Evolutionary conservation across 1,140 invertebrate genomes (phyloP), one percentile per base, ranked within the genome.

Genomic region (Gonatopus flavifemur): DNA sequence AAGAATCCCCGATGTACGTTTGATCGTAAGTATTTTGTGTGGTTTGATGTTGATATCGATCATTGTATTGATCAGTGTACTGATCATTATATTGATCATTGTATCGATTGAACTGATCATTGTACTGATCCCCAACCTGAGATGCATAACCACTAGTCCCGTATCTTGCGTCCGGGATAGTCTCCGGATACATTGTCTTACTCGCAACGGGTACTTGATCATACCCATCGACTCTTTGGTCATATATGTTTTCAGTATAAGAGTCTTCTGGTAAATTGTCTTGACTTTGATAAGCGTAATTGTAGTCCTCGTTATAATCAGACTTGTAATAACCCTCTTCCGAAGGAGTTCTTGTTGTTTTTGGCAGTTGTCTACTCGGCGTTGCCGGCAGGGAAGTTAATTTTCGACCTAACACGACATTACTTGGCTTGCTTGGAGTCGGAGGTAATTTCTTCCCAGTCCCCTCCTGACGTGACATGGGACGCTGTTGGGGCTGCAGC

Each of bases 261-360:
- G 66, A 62, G 53, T 79, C 77, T 47, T 78, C 80, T 33, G 78
- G 79, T 55, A 81, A 72, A 70, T 84, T 83, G 66, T 83, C 82
- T 58, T 80, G 81, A 72, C 84, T 86, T 49, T 80, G 77, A 71
- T 88, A 88, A 59, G 83, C 81, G 71, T 86, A 86, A 71, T 87
- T 87, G 55, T 83, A 86, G 66, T 88, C 82, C 69, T 87, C 84
- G 76, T 88, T 86, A 70, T 84, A 85, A 62, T 77, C 67, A 73
- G 76, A 64, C 59, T 76, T 69, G 68, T 81, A 77, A 63, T 81
- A 80, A 68, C 45, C 74, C 68, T 70, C 78, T 67, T 68, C 72
- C 37, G 69, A 74, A 51, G 69, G 72, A 46, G 72, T 70, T 62
- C 69, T 76, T n/a, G n/a, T n/a, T 69, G 72, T 77, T 70, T 64